Evolutionary conservation across 2,113 vertebrate genomes (phyloP).

Genomic region (Lycocorax pyrrhopterus): DNA sequence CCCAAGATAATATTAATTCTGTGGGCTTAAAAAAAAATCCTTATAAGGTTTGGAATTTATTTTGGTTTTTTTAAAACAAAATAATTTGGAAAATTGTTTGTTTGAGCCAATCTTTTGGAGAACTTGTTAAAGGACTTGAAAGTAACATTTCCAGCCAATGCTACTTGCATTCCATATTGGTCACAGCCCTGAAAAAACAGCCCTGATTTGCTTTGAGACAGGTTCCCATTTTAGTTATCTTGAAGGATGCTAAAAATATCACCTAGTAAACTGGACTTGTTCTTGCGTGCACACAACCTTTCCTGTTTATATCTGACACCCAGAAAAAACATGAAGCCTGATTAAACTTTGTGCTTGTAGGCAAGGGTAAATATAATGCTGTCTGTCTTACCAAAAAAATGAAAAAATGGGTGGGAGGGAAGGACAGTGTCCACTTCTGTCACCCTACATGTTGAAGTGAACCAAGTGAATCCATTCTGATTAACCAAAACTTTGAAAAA

Average conservation of each 20-base stretch:
- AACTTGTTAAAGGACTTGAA: neutral
- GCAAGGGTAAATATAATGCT: neutral
- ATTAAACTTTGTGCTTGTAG: neutral
- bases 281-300: neutral
- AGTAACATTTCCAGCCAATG: neutral
- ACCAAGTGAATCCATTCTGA: neutral
- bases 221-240: neutral
- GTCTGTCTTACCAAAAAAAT: neutral
- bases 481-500: neutral
- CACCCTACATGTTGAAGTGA: neutral
- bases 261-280: neutral
- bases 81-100: neutral
- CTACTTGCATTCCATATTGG: neutral
- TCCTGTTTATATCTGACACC: rapidly evolving
- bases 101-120: neutral
- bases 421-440: neutral
- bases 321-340: neutral
- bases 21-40: neutral
- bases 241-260: neutral
- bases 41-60: neutral
- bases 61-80: neutral
- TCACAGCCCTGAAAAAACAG: neutral
- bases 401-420: rapidly evolving
- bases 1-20: neutral
- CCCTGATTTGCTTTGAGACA: neutral